phyloP scores from a whole-genome alignment of 1,140 invertebrate species.

The Lithobius niger region DNA sequence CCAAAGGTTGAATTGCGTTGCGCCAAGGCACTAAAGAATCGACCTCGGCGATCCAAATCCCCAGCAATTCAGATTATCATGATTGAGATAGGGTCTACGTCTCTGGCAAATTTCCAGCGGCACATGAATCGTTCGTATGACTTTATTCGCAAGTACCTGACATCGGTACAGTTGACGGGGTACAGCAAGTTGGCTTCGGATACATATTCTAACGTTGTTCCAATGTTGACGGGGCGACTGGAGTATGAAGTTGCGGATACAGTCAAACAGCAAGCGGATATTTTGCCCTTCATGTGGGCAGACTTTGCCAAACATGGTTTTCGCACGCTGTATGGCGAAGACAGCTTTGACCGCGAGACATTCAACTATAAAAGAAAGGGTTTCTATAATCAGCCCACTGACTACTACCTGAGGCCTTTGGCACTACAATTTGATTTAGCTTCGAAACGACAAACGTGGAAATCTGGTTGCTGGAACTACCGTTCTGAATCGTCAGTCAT shows the following conservation, averaged over 20 bases:
- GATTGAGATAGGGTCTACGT: conserved; percentile 71
- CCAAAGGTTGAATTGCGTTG: conserved; percentile 19
- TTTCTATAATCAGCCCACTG: conserved; percentile 59
- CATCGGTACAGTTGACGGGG: no score
- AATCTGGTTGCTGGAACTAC: neutral
- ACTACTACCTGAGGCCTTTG: conserved; percentile 67
- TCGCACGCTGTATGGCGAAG: conserved; percentile 64
- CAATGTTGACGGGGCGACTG: conserved; percentile 46
- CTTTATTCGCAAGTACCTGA: conserved; percentile 42
- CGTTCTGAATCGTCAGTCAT: neutral
- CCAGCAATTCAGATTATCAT: no score
- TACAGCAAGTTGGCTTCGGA: conserved; percentile 73
- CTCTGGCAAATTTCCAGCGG: conserved; percentile 65
- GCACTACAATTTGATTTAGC: conserved; percentile 22
- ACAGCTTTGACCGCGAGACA: conserved; percentile 52
- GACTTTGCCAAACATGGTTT: conserved; percentile 45
- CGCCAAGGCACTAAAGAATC: no score
- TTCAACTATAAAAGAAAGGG: conserved; percentile 69
- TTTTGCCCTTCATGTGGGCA: conserved; percentile 24
- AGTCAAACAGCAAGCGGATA: no score
- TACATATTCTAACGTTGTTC: conserved; percentile 65
- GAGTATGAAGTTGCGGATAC: no score
- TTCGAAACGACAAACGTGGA: neutral
- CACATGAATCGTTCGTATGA: conserved; percentile 64
- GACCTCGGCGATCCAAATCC: no score